Evolutionary conservation across 2,888 invertebrate species (phyloP).

Genomic region (Yponomeuta sedellus): DNA sequence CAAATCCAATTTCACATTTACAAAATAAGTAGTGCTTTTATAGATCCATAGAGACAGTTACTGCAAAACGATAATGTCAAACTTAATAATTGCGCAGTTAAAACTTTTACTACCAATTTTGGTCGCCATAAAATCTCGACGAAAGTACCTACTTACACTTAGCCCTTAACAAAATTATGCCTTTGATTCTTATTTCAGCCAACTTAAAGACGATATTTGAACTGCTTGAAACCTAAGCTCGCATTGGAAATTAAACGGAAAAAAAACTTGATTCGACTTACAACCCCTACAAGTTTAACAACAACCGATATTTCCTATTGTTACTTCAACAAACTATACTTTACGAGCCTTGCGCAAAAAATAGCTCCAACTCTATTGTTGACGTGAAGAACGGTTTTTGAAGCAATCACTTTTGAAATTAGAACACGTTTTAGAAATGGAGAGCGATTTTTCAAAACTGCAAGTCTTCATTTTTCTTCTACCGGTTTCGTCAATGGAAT

Average conservation of each 20-base stretch:
- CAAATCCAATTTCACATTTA: too few species aligned
- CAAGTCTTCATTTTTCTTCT: conserved; percentile 4
- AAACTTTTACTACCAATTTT: conserved; percentile 31
- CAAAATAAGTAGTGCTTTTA: neutral
- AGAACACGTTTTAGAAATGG: conserved; percentile 40
- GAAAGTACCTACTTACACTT: conserved; percentile 15
- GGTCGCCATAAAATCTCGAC: conserved; percentile 29
- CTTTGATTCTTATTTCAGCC: neutral
- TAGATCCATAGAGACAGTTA: neutral
- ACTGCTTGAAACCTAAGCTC: neutral
- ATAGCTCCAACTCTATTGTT: conserved; percentile 42
- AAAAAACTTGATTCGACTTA: conserved; percentile 9
- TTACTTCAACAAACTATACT: conserved; percentile 33
- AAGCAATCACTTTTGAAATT: conserved; percentile 34
- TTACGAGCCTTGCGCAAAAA: conserved; percentile 46
- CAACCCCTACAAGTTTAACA: conserved; percentile 4
- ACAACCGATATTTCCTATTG: conserved; percentile 37
- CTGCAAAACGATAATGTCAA: conserved; percentile 5
- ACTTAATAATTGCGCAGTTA: conserved; percentile 40
- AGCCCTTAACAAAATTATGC: neutral
- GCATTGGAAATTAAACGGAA: neutral
- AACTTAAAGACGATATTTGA: neutral
- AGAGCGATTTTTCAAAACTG: conserved; percentile 39
- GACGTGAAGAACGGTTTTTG: conserved; percentile 26
- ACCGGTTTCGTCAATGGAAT: neutral